Evolutionary conservation across 2,888 invertebrate species (phyloP).

Genomic region (Tenthredo amoena): DNA sequence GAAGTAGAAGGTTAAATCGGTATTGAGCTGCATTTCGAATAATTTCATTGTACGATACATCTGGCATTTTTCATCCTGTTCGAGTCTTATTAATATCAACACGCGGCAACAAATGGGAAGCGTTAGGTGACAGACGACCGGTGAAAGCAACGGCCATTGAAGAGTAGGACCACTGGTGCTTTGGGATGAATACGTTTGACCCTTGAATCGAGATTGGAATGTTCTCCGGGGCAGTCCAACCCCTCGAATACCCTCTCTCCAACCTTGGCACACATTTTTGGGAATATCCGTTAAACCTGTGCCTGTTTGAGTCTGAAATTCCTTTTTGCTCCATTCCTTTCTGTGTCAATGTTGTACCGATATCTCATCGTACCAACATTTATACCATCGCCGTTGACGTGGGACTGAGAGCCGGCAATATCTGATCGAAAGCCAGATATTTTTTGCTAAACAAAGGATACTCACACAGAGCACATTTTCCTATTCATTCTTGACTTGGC

Average conservation of each 20-base stretch:
- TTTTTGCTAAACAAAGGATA: background rate
- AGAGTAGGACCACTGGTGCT: background rate
- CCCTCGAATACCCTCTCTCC: background rate
- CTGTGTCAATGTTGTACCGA: background rate
- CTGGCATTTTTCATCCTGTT: background rate
- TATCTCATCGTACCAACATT: background rate
- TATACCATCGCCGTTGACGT: background rate
- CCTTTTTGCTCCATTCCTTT: background rate
- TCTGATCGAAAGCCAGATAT: background rate
- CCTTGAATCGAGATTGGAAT: constrained; percentile 39
- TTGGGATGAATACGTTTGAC: constrained; percentile 41
- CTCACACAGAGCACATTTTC: background rate
- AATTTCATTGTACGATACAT: background rate
- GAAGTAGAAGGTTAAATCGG: background rate
- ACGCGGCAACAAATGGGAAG: background rate
- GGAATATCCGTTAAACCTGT: background rate
- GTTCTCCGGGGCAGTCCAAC: background rate
- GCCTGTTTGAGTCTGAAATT: background rate
- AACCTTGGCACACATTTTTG: constrained; percentile 16
- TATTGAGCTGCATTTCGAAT: background rate
- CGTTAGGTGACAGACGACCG: background rate
- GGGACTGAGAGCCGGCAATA: background rate
- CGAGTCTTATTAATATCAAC: constrained; percentile 12
- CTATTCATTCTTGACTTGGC: background rate
- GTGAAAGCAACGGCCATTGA: background rate